These are phyloP conservation scores for Rostratula benghalensis DNA, from an alignment of 2,113 vertebrate species.

Conservation along the genomic window DNA sequence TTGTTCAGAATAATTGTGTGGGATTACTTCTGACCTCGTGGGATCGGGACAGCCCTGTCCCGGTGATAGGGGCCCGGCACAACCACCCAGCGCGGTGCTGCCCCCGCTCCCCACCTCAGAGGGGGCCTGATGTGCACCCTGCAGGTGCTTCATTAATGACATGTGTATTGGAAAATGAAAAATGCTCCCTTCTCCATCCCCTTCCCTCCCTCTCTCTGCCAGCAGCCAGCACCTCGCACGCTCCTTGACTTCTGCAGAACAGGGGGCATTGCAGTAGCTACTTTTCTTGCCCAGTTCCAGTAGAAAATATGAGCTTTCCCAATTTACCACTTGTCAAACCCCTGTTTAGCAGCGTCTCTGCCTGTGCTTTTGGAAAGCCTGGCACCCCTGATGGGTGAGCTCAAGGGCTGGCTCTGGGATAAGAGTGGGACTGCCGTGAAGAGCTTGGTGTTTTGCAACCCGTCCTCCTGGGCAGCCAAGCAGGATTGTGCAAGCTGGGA, in stretches of 20 bases:
- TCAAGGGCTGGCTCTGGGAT: neutral
- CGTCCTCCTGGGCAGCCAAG: fast-evolving
- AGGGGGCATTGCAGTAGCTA: neutral
- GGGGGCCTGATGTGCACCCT: neutral
- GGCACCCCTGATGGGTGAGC: neutral
- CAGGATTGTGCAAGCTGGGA: neutral
- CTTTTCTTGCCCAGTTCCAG: neutral
- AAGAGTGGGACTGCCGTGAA: neutral
- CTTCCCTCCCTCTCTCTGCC: neutral
- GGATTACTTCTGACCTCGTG: constrained; percentile 9
- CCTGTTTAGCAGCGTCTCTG: fast-evolving
- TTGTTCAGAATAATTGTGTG: constrained; percentile 15
- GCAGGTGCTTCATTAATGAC: neutral
- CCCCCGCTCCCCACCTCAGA: neutral
- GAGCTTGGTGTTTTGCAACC: neutral
- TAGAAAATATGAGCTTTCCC: neutral
- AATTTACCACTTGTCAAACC: neutral
- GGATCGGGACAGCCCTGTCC: neutral
- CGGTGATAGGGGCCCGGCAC: neutral
- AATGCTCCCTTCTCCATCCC: neutral
- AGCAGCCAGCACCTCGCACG: neutral
- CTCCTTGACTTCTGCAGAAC: fast-evolving
- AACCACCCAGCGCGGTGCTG: neutral
- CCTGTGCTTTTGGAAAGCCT: neutral
- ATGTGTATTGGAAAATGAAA: neutral